Percentiles rank a stretch among this genome's conserved stretches.
phyloP scores from a whole-genome alignment of 2,797 vertebrate genomes.

The Oreochromis grahami region DNA sequence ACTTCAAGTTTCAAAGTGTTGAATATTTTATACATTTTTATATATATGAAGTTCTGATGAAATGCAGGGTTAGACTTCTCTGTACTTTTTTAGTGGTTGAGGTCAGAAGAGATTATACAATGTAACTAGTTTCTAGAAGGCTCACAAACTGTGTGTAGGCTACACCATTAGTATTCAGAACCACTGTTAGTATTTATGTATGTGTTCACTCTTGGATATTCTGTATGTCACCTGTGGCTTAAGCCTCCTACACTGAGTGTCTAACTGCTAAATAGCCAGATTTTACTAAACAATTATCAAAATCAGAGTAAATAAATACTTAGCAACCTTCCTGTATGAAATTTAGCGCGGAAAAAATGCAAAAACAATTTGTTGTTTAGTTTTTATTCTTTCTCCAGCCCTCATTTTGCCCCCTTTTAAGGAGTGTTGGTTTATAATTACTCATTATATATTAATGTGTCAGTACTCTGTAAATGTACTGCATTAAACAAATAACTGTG shows the following conservation, averaged over 20 bases:
- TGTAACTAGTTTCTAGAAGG: neutral
- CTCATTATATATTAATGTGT: neutral
- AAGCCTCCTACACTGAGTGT: neutral
- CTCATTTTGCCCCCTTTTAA: rapidly evolving
- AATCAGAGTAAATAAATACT: neutral
- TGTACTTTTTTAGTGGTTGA: neutral
- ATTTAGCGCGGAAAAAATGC: rapidly evolving
- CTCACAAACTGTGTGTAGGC: neutral
- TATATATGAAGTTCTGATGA: neutral
- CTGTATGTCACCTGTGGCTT: neutral
- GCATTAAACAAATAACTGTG: neutral
- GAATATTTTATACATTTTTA: neutral
- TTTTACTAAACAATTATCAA: neutral
- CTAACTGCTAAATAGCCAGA: neutral
- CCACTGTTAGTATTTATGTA: neutral
- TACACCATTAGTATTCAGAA: neutral
- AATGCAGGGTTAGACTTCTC: neutral
- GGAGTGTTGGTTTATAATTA: rapidly evolving
- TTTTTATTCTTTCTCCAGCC: neutral
- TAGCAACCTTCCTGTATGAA: neutral
- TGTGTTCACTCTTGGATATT: neutral
- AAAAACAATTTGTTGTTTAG: neutral
- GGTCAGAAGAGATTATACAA: neutral
- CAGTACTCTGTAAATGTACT: neutral
- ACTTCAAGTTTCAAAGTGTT: neutral